phyloP scores from a whole-genome alignment of 2,888 invertebrate genomes.

The Agrotis segetum region DNA sequence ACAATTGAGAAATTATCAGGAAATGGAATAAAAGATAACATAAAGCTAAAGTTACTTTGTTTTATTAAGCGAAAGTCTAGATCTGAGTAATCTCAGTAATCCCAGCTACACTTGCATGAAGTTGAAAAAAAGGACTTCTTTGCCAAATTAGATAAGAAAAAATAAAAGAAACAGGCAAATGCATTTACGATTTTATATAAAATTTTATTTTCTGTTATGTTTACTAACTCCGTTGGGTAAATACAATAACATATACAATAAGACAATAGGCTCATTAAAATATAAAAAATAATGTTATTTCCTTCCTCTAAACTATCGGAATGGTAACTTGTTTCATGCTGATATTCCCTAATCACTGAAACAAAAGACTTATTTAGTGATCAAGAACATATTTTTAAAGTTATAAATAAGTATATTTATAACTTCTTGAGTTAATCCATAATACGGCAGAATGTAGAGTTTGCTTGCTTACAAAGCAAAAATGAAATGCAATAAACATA shows the following conservation, averaged over 20 bases:
- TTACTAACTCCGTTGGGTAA: neutral
- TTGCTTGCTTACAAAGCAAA: neutral
- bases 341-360: too few species aligned
- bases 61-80: slow-evolving; percentile 17
- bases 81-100: neutral
- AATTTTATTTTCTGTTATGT: too few species aligned
- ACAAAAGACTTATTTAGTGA: too few species aligned
- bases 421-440: neutral
- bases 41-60: neutral
- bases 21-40: slow-evolving; percentile 5
- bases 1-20: neutral
- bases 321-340: too few species aligned
- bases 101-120: neutral
- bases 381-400: too few species aligned
- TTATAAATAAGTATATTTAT: neutral
- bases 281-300: neutral
- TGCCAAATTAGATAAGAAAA: neutral
- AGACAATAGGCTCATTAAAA: neutral
- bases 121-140: neutral
- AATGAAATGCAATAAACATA: neutral
- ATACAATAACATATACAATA: neutral
- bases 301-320: neutral
- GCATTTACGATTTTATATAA: too few species aligned
- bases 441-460: neutral
- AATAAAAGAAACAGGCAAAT: too few species aligned